Base-by-base conservation (phyloP, 2,888 invertebrate species). In the Nomada goodeniana region DNA sequence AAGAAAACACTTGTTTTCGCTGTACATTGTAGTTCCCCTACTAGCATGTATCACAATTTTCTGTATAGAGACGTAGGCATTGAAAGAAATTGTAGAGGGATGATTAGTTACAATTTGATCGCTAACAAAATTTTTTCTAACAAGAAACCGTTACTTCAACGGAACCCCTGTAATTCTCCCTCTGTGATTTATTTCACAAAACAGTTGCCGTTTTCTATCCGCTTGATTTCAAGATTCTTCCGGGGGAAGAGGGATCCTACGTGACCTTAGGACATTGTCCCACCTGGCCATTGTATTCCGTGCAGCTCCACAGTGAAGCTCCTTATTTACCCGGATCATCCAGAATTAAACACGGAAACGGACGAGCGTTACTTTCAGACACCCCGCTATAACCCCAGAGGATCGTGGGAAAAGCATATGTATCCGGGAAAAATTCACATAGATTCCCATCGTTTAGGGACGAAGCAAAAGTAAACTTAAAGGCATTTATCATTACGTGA, bases 281-380 rank as follows among this genome's bases (percentile, higher is more conserved):
- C 79, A 73, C 74, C 61, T 68, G 71, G 63, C 83, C 60, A 88
- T 88, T 88, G 87, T 86, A 47, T 52, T 29, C 36, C 67, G 50
- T 73, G 29, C 73, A 42, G 57, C 23, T 47, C 63, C 50, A 87
- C 81, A 75, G 76, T 53, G 67, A 52, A 76, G 76, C 80, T 88
- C 63, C 77, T 85, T 85, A 83, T 89, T 89, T 91, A 89, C 89
- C 90, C 89, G 90, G 79, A 84, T 86, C 69, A 81, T 83, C 77
- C 80, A 90, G 88, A 87, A 88, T 89, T 90, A 89, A 90, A 82
- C 87, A 78, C 73, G 68, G 77, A 83, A 88, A 73, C 86, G 82
- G 68, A 71, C 83, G 68, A 61, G 47, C 71, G 73, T 80, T 75
- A 76, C 76, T 76, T 59, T 42, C 68, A 71, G 71, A 80, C 71